A percentile compares a stretch with the other conserved stretches of the same genome.
These are phyloP conservation scores for Piaya cayana DNA, from an alignment of 2,113 vertebrate genomes.

Conservation along the genomic window DNA sequence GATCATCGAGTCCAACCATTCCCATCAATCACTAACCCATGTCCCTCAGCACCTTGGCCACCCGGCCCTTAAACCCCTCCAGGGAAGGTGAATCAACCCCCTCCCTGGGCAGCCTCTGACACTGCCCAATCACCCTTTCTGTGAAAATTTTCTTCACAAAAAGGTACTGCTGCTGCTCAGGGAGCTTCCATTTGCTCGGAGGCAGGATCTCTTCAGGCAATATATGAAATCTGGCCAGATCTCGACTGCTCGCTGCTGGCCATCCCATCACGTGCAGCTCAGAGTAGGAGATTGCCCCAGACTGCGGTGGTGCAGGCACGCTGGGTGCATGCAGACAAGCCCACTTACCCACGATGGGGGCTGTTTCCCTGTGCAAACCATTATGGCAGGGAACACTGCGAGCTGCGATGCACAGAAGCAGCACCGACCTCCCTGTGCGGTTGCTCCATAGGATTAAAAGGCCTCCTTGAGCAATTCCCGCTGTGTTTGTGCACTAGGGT, in stretches of 20 bases:
- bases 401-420: not conserved
- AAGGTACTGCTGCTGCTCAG: not conserved
- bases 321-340: not conserved
- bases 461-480: not conserved
- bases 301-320: rapidly evolving
- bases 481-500: not conserved
- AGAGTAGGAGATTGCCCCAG: not conserved
- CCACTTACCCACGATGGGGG: not conserved
- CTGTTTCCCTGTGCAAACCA: not conserved
- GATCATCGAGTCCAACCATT: no score
- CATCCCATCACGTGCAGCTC: not conserved
- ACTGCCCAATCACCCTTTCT: no score
- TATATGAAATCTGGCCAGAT: not conserved
- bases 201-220: not conserved
- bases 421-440: not conserved
- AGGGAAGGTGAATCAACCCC: no score
- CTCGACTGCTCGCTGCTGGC: rapidly evolving
- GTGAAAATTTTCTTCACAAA: no score
- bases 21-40: no score
- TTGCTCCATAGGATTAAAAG: not conserved
- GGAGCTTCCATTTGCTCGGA: not conserved
- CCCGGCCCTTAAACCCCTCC: no score
- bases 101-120: no score
- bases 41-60: no score
- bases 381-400: not conserved